phyloP scores from a whole-genome alignment of 1,140 invertebrate species.

The Ips typographus region DNA sequence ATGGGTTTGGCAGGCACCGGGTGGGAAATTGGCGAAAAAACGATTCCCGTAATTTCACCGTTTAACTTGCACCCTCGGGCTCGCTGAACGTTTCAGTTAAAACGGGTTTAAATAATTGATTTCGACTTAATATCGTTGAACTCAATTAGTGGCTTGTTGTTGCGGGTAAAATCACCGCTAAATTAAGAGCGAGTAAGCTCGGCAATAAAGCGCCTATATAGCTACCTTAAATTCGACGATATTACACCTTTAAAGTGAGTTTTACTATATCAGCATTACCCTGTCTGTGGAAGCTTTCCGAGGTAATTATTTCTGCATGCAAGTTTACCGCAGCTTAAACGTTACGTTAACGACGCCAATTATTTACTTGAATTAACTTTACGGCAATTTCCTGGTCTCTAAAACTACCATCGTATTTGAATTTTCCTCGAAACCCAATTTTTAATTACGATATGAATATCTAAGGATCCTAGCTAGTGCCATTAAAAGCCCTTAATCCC shows the following conservation, averaged over 20 bases:
- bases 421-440: too few relatives aligned
- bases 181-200: constrained; percentile 29
- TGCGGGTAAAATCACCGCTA: constrained; percentile 20
- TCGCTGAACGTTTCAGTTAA: neutral
- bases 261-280: constrained; percentile 38
- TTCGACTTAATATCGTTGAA: constrained; percentile 3
- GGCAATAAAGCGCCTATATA: constrained; percentile 24
- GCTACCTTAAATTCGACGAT: constrained; percentile 35
- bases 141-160: constrained; percentile 27
- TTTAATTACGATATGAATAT: too few relatives aligned
- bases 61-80: neutral
- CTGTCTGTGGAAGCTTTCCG: constrained; percentile 29
- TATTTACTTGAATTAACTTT: constrained; percentile 37
- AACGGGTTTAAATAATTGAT: neutral
- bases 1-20: constrained; percentile 24
- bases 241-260: constrained; percentile 36
- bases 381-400: constrained; percentile 11
- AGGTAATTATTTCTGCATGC: constrained; percentile 36
- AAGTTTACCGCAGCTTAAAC: constrained; percentile 32
- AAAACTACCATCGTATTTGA: too few relatives aligned
- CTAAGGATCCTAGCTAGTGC: neutral
- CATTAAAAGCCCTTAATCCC: neutral
- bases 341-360: constrained; percentile 31
- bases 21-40: constrained; percentile 4
- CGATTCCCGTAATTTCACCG: constrained; percentile 5